Evolutionary conservation across 1,140 invertebrate species (phyloP), one percentile per base, ranked within the genome.

Genomic region (Proales similis): DNA sequence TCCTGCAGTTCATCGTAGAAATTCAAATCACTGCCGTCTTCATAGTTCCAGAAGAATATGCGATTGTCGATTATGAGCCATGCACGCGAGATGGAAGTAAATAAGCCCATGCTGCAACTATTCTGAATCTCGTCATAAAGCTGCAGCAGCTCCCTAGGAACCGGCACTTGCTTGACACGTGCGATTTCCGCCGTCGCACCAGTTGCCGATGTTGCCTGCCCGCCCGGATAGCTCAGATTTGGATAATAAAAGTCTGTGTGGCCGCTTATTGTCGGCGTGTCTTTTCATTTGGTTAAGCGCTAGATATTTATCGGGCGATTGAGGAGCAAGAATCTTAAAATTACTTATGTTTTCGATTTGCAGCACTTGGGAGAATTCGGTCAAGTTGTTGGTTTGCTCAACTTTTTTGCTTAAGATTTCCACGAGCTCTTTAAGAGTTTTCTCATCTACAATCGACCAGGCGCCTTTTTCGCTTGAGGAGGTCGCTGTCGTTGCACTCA

Each of bases 11-110:
- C 47, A 33, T 47, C 46, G 49, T 61, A 48, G 19, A 66, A 43
- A 26, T 46, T 42, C 29, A 57, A 42, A 2, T 57, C 51, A 42
- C 38, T 57, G 3, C 83, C 85, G 80, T 88, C 83, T 75, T 90
- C 87, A 79, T 88, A 94, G 38, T 86, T 85, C 90, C 90, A 95
- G 1, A 96, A 81, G 79, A 94, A 98, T 67, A 99, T 88, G 78
- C 95, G 90, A 70, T 87, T 94, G 70, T 98, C 94, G 69, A 99
- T 90, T 22, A 90, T 89, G 17, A 98, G 74, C 91, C 92, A 99
- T 0, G 92, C 92, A 71, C 93, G 81, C 24, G 84, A 85, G 66
- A 98, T 93, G 72, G 93, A 90, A 61, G 90, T 86, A 78, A 97
- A 94, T 4, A 96, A 74, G 4, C 93, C 93, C 87, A 95, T 94